Conservation (phyloP, 2,888 invertebrate species). For the Brachylomia viminalis region DNA sequence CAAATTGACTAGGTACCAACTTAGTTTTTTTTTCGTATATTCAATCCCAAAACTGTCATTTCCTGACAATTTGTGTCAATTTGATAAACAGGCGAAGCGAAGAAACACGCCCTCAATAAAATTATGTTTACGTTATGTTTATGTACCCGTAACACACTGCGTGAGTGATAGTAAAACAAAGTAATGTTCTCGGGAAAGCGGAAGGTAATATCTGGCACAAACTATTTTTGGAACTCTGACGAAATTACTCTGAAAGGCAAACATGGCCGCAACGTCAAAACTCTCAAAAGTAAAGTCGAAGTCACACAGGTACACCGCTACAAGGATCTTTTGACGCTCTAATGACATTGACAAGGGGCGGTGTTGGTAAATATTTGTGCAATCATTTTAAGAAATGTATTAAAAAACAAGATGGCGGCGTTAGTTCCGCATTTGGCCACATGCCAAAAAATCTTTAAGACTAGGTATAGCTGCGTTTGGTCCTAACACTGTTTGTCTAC, state of each 20-base stretch:
- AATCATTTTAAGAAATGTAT: neutral
- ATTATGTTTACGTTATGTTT: constrained; percentile 27
- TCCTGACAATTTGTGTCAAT: neutral
- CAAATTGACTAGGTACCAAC: neutral
- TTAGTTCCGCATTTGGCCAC: neutral
- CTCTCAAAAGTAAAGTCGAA: constrained; percentile 2
- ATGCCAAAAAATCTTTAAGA: neutral
- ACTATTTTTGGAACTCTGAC: constrained; percentile 32
- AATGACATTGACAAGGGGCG: neutral
- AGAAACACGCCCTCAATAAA: constrained; percentile 9
- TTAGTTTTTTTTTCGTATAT: too few relatives aligned
- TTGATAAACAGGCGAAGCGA: neutral
- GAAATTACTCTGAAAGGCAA: constrained; percentile 34
- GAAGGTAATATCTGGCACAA: constrained; percentile 19
- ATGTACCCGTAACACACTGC: neutral
- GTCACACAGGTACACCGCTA: neutral
- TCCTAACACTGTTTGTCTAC: too few relatives aligned
- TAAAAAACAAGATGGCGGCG: neutral
- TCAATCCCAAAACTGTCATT: neutral
- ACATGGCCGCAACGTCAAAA: constrained; percentile 26
- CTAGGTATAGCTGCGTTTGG: neutral
- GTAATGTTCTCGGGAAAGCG: constrained; percentile 6
- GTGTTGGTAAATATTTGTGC: neutral
- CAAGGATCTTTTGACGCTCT: neutral
- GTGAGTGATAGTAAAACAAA: constrained; percentile 46